Conservation (phyloP, 2,797 vertebrate species). For the Scolopax rusticola region DNA sequence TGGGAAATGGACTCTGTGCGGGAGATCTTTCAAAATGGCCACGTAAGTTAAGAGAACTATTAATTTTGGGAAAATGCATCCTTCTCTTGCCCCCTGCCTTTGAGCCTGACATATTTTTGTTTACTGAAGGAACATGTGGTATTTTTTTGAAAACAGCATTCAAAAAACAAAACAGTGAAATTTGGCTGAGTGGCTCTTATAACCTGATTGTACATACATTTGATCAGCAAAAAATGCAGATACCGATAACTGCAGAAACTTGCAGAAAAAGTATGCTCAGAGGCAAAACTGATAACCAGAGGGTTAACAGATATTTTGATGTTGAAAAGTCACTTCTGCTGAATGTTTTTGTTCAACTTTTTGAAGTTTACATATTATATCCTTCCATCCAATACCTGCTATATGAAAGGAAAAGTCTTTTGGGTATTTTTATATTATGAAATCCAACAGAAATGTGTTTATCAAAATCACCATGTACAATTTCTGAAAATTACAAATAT, state of each 20-base stretch:
- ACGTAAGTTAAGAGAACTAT: conserved; percentile 83
- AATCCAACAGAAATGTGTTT: not conserved
- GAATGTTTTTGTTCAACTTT: not conserved
- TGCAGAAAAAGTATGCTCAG: not conserved
- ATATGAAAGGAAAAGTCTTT: not conserved
- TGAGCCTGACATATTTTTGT: not conserved
- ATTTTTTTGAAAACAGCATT: not conserved
- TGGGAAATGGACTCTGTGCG: conserved; percentile 96
- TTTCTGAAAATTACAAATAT: not conserved
- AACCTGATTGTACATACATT: not conserved
- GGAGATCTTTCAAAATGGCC: conserved; percentile 91
- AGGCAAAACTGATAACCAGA: not conserved
- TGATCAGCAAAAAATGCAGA: not conserved
- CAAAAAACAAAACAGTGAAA: not conserved
- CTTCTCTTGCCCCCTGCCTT: not conserved
- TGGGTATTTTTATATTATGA: not conserved
- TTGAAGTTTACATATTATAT: not conserved
- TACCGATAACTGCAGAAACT: not conserved
- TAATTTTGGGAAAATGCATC: not conserved
- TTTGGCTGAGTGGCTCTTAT: not conserved
- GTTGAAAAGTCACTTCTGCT: not conserved
- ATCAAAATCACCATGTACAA: not conserved
- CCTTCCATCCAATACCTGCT: not conserved
- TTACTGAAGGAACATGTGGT: not conserved
- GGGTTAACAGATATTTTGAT: not conserved